Conservation (phyloP, 1,140 invertebrate species). For the Drosophila azteca region DNA sequence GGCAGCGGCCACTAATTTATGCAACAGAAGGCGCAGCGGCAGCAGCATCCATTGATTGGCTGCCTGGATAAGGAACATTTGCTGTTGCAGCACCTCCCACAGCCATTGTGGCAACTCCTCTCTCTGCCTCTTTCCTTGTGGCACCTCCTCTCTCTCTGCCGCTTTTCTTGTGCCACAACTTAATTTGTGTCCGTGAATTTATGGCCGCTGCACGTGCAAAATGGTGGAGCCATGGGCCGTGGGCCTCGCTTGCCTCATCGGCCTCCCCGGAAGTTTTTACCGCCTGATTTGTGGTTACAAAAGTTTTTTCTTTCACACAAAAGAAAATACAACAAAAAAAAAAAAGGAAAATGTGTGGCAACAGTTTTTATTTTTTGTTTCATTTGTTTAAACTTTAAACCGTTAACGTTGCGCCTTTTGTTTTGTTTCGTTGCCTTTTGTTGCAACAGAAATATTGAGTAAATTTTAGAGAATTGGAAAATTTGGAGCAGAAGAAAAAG, state of each 20-base stretch:
- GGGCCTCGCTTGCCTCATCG: slow-evolving; percentile 11
- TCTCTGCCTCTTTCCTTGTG: background rate
- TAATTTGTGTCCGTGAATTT: slow-evolving; percentile 72
- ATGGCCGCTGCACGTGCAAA: slow-evolving; percentile 76
- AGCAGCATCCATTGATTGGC: slow-evolving; percentile 65
- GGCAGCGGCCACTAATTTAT: slow-evolving; percentile 64
- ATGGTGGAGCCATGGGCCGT: slow-evolving; percentile 4
- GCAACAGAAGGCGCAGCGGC: slow-evolving; percentile 64
- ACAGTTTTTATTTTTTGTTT: slow-evolving; percentile 24
- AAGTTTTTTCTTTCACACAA: slow-evolving; percentile 34
- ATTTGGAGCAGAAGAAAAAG: slow-evolving; percentile 44
- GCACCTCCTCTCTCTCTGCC: slow-evolving; percentile 9
- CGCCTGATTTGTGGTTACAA: slow-evolving; percentile 79
- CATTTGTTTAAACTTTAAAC: slow-evolving; percentile 26
- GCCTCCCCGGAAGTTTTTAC: slow-evolving; percentile 59
- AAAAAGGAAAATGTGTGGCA: background rate
- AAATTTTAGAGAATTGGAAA: slow-evolving; percentile 68
- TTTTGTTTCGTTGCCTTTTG: slow-evolving; percentile 14
- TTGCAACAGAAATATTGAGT: slow-evolving; percentile 56
- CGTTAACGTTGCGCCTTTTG: slow-evolving; percentile 19
- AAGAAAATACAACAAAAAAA: slow-evolving; percentile 22
- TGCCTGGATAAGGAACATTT: slow-evolving; percentile 13
- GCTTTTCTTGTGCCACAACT: slow-evolving; percentile 36
- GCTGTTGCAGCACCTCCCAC: background rate
- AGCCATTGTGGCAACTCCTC: background rate